Evolutionary conservation across 2,888 invertebrate species (phyloP), one percentile per base, ranked within the genome.

Genomic region (Ochropleura plecta): DNA sequence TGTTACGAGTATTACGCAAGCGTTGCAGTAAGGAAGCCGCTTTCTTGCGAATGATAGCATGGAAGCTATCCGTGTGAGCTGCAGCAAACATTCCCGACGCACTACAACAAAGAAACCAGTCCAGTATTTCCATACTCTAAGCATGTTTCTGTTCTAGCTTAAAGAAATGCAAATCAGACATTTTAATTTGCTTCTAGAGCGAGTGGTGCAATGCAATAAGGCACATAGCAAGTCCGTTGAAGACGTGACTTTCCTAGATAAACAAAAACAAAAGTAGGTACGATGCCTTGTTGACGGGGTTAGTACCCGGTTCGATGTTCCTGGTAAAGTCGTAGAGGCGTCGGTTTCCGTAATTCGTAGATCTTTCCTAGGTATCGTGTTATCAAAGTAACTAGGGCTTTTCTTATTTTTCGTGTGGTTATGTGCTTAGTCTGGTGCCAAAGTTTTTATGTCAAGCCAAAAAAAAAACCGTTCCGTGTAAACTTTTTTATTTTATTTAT

Each of bases 181-280:
- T 16, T 74, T 65, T 30, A 48, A 74, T 74, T 57, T n/a, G 16
- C 30, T 57, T 51, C 57, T 75, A 20, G 18, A 10, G 0, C 20
- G 49, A n/a, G 44, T n/a, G 9, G 16, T 8, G 9, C n/a, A 75
- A 44, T 7, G 44, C 44, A 75, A 75, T 75, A 49, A 64, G 4
- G n/a, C 7, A 7, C 16, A 16, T 8, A 62, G 9, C 16, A 12
- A 44, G 72, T 44, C 51, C 9, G n/a, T 20, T n/a, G 44, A 14
- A 1, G 12, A 75, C 75, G 49, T 66, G 74, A 65, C 57, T 16
- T 5, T n/a, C n/a, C 10, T 16, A 20, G 9, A 48, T 9, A 8
- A 46, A 46, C 20, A 30, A 16, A 20, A 46, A 9, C 12, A 9
- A 53, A n/a, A 18, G 20, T 10, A 20, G 14, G 12, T 30, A 30